These are phyloP conservation scores for Lemur catta DNA, from an alignment of 2,797 vertebrate genomes.

Conservation along the genomic window DNA sequence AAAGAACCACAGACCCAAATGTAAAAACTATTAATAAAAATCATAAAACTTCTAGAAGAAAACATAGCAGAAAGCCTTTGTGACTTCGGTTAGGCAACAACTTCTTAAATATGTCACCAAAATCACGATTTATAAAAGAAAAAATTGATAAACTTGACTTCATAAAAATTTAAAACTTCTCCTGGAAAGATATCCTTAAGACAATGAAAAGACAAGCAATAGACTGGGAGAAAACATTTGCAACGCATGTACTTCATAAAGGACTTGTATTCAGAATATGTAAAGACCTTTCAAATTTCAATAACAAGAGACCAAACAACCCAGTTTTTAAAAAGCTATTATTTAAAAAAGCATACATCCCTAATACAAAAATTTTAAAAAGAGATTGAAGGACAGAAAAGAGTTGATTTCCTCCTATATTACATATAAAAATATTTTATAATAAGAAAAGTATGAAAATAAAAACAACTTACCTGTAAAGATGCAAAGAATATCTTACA, in stretches of 20 bases:
- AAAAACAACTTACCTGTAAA: background rate
- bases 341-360: background rate
- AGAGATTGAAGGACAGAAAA: background rate
- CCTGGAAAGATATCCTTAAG: background rate
- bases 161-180: background rate
- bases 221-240: background rate
- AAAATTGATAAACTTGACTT: background rate
- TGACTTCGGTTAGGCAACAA: background rate
- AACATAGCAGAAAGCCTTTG: background rate
- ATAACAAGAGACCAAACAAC: background rate
- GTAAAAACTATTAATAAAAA: background rate
- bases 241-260: background rate
- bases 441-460: background rate
- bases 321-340: background rate
- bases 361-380: background rate
- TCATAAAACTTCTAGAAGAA: background rate
- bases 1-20: background rate
- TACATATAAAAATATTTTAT: background rate
- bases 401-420: background rate
- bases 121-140: background rate
- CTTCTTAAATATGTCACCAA: background rate
- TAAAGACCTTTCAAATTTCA: background rate
- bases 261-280: background rate
- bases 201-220: background rate
- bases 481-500: background rate